Percentiles rank a stretch among this genome's conserved stretches.
phyloP scores from a whole-genome alignment of 2,888 invertebrate species.

The Lithophane leautieri region DNA sequence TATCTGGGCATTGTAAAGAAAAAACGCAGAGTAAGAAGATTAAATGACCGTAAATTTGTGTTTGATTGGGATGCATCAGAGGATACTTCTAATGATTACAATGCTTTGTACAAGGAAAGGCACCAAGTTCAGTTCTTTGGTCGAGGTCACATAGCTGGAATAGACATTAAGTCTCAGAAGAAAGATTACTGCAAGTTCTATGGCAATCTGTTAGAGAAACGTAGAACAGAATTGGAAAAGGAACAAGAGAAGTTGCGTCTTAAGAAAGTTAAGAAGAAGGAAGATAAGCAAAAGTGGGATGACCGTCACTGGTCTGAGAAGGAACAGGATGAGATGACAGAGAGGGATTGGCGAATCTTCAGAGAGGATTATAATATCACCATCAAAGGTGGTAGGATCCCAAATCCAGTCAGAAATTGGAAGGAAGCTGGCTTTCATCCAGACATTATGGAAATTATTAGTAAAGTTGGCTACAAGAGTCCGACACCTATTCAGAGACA shows the following conservation, averaged over 20 bases:
- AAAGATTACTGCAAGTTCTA: conserved; percentile 99
- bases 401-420: conserved; percentile 98
- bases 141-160: conserved; percentile 98
- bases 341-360: conserved; percentile 99
- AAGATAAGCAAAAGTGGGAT: conserved; percentile 99
- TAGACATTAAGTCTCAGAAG: conserved; percentile 98
- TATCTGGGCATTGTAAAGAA: conserved; percentile 98
- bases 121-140: conserved; percentile 99
- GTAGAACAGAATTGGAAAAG: conserved; percentile 98
- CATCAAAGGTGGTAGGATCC: conserved; percentile 99
- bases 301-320: conserved; percentile 99
- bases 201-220: conserved; percentile 97
- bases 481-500: conserved; percentile 99
- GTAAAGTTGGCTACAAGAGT: conserved; percentile 98
- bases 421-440: conserved; percentile 97
- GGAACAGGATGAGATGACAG: conserved; percentile 98
- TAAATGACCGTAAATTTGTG: conserved; percentile 99
- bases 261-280: conserved; percentile 97
- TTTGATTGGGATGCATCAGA: conserved; percentile 99
- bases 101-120: conserved; percentile 98
- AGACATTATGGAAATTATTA: conserved; percentile 98
- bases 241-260: conserved; percentile 98
- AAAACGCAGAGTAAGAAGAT: conserved; percentile 96
- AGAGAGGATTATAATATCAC: conserved; percentile 99
- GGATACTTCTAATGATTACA: conserved; percentile 99